phyloP scores from a whole-genome alignment of 2,113 vertebrate genomes.

The Sceloporus undulatus region DNA sequence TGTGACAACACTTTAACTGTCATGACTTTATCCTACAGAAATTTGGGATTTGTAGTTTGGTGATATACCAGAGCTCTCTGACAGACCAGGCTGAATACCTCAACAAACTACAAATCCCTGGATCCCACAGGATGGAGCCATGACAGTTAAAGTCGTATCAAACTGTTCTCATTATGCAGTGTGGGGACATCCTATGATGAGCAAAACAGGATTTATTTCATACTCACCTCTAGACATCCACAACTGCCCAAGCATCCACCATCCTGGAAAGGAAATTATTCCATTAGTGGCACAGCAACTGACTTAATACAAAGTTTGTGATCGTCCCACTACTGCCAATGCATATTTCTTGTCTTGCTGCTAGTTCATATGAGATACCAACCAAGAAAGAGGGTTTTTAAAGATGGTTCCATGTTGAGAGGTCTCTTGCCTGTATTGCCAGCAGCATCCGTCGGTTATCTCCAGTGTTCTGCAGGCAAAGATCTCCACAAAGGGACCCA shows the following conservation, averaged over 20 bases:
- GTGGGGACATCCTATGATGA: too few relatives aligned
- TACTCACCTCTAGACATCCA: not conserved
- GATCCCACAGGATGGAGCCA: too few relatives aligned
- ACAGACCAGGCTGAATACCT: too few relatives aligned
- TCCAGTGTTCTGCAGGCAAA: not conserved
- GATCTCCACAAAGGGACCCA: not conserved
- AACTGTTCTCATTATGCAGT: too few relatives aligned
- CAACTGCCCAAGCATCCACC: not conserved
- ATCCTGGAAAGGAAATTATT: constrained; percentile 5
- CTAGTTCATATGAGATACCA: not conserved
- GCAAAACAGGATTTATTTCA: not conserved
- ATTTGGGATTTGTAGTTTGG: too few relatives aligned
- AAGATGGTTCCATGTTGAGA: not conserved
- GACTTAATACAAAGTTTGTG: not conserved
- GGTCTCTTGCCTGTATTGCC: not conserved
- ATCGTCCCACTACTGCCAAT: not conserved
- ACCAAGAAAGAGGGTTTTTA: not conserved
- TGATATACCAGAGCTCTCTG: too few relatives aligned
- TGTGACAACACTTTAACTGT: too few relatives aligned
- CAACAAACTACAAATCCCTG: too few relatives aligned
- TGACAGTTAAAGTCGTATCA: too few relatives aligned
- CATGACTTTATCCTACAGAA: too few relatives aligned
- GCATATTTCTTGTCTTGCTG: not conserved
- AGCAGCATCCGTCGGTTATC: not conserved
- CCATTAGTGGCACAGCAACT: not conserved